Base-by-base conservation (phyloP, 2,888 invertebrate genomes). In the Lottia gigantea region DNA sequence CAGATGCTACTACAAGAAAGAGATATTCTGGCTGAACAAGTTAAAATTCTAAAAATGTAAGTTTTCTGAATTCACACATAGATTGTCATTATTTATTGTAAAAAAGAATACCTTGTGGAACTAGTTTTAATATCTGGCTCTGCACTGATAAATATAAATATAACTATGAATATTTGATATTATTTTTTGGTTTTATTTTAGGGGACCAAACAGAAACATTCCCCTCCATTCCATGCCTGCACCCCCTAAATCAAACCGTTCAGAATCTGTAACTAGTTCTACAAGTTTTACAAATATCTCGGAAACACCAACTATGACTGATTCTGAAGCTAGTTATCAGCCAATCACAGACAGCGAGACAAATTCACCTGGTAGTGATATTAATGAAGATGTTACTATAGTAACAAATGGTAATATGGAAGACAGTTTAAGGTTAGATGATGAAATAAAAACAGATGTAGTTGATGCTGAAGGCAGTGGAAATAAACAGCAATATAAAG, bases 41-140 rank as follows among this genome's bases (percentile, higher is more conserved):
- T 82, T 31, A 77, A 78, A 64, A 72, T 72, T 40, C 71, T 82
- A 66, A 77, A 80, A 72, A 76, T 77, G 81, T 81, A 71, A 67
- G 74, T 68, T 46, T 19, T 62, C 14, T 40, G 7, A 8, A 40
- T 40, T 40, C 11, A 8, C 40, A 40, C 40, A 40, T 4, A 1
- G 11, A 40, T 40, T 40, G 7, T 11, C 7, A 8, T 40, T 1
- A 40, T 40, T 11, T 40, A 8, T 40, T 40, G 6, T 6, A 40
- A 40, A 11, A 8, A 40, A 40, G 1, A 40, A 40, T 8, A 40
- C 11, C 6, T 31, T 31, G n/a, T n/a, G n/a, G n/a, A n/a, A n/a
- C n/a, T n/a, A n/a, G n/a, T n/a, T n/a, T n/a, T n/a, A n/a, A n/a
- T n/a, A n/a, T n/a, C n/a, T n/a, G n/a, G n/a, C n/a, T n/a, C n/a